A percentile compares a stretch with the other conserved stretches of the same genome.
Conservation (phyloP, 2,113 vertebrate species). For the Scopus umbretta region DNA sequence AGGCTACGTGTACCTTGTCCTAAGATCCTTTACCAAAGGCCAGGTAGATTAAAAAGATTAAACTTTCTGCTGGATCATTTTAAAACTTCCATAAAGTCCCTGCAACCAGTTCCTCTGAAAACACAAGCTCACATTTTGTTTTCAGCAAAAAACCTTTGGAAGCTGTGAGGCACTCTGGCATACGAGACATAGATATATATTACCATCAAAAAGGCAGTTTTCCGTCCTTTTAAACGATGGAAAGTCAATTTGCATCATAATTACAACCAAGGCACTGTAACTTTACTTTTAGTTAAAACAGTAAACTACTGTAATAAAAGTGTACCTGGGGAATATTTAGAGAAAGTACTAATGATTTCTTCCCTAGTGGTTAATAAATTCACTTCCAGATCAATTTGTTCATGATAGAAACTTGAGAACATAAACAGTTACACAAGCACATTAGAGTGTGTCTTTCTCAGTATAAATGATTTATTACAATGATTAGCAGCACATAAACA, state of each 20-base stretch:
- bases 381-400: slow-evolving; percentile 86
- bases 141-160: neutral
- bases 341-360: slow-evolving; percentile 84
- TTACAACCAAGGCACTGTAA: slow-evolving; percentile 67
- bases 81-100: neutral
- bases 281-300: slow-evolving; percentile 78
- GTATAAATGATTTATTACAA: slow-evolving; percentile 88
- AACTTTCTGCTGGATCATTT: neutral
- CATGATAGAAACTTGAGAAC: slow-evolving; percentile 80
- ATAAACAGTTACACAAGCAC: slow-evolving; percentile 78
- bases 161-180: neutral
- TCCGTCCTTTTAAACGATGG: slow-evolving; percentile 45
- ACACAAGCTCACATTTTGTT: neutral
- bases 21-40: neutral
- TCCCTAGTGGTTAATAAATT: slow-evolving; percentile 85
- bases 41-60: neutral
- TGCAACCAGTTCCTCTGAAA: neutral
- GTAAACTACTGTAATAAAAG: slow-evolving; percentile 79
- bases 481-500: slow-evolving; percentile 86
- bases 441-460: slow-evolving; percentile 81
- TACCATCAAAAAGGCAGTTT: slow-evolving; percentile 9
- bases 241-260: slow-evolving; percentile 70
- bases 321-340: slow-evolving; percentile 82
- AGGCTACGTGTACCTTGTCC: neutral
- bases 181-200: neutral